phyloP scores from a whole-genome alignment of 2,797 vertebrate genomes.

The Rhincodon typus region DNA sequence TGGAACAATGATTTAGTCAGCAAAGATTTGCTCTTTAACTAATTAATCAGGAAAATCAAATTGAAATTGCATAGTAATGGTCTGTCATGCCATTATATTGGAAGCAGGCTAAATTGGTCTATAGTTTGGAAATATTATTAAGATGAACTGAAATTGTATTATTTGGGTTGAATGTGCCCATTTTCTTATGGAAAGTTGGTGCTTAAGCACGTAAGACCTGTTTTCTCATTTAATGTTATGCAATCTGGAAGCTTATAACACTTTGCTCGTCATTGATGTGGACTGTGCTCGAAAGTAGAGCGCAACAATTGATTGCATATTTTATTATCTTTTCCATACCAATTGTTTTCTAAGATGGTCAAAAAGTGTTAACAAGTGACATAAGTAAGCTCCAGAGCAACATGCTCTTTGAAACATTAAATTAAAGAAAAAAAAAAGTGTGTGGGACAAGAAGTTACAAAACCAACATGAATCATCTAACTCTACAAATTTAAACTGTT shows the following conservation, averaged over 20 bases:
- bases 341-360: neutral
- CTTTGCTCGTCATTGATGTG: neutral
- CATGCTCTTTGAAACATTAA: no score
- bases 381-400: neutral
- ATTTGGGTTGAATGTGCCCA: neutral
- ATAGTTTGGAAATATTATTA: neutral
- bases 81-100: neutral
- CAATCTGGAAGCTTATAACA: neutral
- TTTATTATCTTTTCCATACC: neutral
- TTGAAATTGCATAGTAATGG: neutral
- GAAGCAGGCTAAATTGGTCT: no score
- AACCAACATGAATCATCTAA: neutral
- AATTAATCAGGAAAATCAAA: neutral
- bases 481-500: neutral
- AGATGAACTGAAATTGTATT: neutral
- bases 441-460: no score
- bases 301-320: neutral
- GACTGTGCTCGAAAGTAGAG: neutral
- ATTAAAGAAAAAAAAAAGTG: no score
- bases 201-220: neutral
- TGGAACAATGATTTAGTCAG: neutral
- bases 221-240: neutral
- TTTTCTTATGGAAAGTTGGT: neutral
- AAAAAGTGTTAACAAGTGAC: neutral
- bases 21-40: neutral